Percentiles rank a stretch among this genome's conserved stretches.
Evolutionary conservation across 2,113 vertebrate species (phyloP).

Genomic region (Chroicocephalus ridibundus): DNA sequence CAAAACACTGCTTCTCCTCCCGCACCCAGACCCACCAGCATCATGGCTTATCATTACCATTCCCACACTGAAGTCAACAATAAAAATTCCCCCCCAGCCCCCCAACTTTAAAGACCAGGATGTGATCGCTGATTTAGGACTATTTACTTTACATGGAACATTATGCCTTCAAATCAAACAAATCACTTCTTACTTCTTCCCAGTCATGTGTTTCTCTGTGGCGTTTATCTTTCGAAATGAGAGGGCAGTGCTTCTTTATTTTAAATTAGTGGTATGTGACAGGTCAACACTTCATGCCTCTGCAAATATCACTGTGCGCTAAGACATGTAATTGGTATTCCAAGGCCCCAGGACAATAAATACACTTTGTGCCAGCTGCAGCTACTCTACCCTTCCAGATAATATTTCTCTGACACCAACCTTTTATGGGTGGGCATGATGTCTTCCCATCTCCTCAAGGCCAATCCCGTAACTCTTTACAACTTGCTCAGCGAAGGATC

Average conservation of each 20-base stretch:
- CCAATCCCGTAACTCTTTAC: background rate
- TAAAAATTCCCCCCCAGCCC: background rate
- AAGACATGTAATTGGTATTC: background rate
- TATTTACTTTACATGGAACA: background rate
- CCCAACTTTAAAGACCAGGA: background rate
- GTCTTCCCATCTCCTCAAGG: background rate
- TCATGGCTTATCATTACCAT: background rate
- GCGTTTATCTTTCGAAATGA: background rate
- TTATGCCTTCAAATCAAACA: background rate
- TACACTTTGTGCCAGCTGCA: background rate
- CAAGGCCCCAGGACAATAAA: background rate
- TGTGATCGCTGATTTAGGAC: background rate
- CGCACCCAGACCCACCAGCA: fast-evolving
- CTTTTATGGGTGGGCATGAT: background rate
- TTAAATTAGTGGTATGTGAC: background rate
- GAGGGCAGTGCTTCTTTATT: background rate
- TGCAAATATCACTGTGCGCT: fast-evolving
- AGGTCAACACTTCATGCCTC: background rate
- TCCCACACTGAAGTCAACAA: background rate
- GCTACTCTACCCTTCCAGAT: background rate
- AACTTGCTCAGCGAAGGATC: background rate
- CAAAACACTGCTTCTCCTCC: background rate
- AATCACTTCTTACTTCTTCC: background rate
- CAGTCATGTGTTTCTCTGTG: background rate
- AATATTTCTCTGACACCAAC: background rate